phyloP scores from a whole-genome alignment of 1,140 invertebrate species.

The Agraylea sexmaculata region DNA sequence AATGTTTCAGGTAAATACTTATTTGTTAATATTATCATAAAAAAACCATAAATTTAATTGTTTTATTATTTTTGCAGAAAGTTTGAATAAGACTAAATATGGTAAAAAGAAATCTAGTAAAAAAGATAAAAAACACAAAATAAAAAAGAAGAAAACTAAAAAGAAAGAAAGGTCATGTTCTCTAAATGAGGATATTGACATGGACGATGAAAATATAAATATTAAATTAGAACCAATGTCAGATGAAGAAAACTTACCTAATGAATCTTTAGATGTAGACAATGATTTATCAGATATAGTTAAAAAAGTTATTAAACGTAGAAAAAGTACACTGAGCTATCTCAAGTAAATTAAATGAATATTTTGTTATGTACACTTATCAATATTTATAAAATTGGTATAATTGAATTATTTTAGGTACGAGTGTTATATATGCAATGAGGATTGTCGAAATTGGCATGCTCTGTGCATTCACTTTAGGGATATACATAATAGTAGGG shows the following conservation, averaged over 20 bases:
- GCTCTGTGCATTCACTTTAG: slow-evolving; percentile 20
- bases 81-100: neutral
- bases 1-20: slow-evolving; percentile 9
- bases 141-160: slow-evolving; percentile 18
- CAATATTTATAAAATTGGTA: neutral
- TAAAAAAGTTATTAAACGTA: slow-evolving; percentile 15
- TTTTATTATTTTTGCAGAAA: neutral
- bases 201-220: slow-evolving; percentile 9
- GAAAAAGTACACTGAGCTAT: slow-evolving; percentile 8
- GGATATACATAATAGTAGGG: slow-evolving; percentile 16
- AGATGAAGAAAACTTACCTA: slow-evolving; percentile 12
- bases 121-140: slow-evolving; percentile 17
- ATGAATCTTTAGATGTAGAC: neutral
- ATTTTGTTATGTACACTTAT: neutral
- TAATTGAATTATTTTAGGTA: slow-evolving; percentile 13
- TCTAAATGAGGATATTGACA: slow-evolving; percentile 11
- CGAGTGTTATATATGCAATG: slow-evolving; percentile 20
- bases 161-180: too few species aligned
- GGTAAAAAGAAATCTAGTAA: slow-evolving; percentile 18
- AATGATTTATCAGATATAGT: slow-evolving; percentile 3
- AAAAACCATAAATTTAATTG: neutral
- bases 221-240: slow-evolving; percentile 17
- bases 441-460: slow-evolving; percentile 19
- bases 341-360: slow-evolving; percentile 9
- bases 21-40: slow-evolving; percentile 2